phyloP scores from a whole-genome alignment of 2,888 invertebrate genomes.

The Bellardia bayeri region DNA sequence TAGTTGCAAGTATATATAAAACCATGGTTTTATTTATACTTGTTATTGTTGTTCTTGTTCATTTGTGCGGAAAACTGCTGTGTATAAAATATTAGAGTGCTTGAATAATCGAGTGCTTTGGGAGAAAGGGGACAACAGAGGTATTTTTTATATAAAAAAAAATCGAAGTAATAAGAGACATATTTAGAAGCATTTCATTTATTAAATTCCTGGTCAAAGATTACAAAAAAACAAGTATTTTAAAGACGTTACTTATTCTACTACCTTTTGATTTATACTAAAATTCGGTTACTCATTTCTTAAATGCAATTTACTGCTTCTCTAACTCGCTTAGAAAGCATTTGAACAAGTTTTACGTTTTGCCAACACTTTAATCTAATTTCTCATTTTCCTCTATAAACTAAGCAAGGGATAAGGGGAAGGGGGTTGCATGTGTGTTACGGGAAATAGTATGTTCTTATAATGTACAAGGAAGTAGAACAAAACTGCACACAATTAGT shows the following conservation, averaged over 20 bases:
- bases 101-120: constrained; percentile 15
- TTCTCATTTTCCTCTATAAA: neutral
- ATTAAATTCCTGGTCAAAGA: too few relatives aligned
- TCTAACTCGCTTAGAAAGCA: neutral
- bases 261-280: too few relatives aligned
- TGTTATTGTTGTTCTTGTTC: neutral
- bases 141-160: neutral
- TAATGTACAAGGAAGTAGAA: neutral
- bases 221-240: too few relatives aligned
- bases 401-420: too few relatives aligned
- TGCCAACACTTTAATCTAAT: neutral
- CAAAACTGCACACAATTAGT: neutral
- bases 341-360: neutral
- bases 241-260: too few relatives aligned
- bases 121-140: neutral
- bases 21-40: constrained; percentile 12
- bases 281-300: too few relatives aligned
- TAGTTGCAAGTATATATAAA: neutral
- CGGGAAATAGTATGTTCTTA: neutral
- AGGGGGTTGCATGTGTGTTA: too few relatives aligned
- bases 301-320: neutral
- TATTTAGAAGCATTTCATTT: too few relatives aligned
- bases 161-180: neutral
- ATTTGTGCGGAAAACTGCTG: constrained; percentile 31
- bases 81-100: neutral